phyloP scores from a whole-genome alignment of 2,888 invertebrate species.

The Quadroppia sp. region DNA sequence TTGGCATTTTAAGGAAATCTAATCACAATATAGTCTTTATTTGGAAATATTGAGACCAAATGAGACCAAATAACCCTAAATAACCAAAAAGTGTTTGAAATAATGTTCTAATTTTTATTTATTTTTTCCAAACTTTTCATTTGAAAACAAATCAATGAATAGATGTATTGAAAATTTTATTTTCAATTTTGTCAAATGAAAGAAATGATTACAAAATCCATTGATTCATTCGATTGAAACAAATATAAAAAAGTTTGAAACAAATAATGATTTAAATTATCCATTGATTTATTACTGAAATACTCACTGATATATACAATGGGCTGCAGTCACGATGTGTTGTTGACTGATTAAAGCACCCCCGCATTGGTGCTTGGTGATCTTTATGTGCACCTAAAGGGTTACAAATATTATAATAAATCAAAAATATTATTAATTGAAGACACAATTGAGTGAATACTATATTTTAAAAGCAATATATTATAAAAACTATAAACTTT shows the following conservation, averaged over 20 bases:
- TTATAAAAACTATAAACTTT: no score
- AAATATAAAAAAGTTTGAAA: not conserved
- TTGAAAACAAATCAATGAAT: not conserved
- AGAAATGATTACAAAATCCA: not conserved
- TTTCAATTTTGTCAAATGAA: not conserved
- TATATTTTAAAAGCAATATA: no score
- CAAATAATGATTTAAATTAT: not conserved
- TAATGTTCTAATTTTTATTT: not conserved
- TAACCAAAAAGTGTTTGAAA: not conserved
- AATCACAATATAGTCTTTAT: no score
- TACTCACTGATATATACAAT: conserved; percentile 65
- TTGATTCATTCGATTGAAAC: not conserved
- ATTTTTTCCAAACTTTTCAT: not conserved
- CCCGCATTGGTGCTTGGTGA: conserved; percentile 75
- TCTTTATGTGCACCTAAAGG: conserved; percentile 64
- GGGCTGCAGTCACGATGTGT: conserved; percentile 74
- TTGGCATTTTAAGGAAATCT: no score
- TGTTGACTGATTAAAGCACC: conserved; percentile 70
- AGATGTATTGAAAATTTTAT: conserved; percentile 1
- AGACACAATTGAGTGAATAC: no score
- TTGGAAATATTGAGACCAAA: no score
- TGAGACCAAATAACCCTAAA: not conserved
- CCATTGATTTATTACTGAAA: no score
- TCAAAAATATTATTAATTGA: no score
- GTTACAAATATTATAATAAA: not conserved